phyloP scores from a whole-genome alignment of 2,797 vertebrate genomes.

The Geotrypetes seraphini region DNA sequence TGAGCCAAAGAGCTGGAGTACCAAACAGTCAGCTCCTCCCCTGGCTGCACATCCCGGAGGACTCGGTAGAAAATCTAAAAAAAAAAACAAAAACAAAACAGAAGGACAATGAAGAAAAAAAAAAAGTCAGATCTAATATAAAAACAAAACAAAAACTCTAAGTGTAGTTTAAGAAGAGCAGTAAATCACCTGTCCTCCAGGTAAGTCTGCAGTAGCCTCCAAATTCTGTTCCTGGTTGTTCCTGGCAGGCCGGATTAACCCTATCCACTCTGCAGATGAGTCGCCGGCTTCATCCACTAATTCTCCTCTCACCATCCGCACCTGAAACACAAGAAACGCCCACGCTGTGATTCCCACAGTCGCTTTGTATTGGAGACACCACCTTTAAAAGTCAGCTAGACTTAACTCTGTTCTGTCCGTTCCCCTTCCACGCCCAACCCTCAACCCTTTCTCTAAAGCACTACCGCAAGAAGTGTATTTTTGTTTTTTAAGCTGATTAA shows the following conservation, averaged over 20 bases:
- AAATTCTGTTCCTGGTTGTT: constrained; percentile 88
- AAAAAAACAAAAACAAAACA: not conserved
- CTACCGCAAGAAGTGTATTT: no score
- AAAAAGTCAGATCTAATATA: constrained; percentile 4
- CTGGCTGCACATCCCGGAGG: constrained; percentile 77
- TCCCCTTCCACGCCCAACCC: no score
- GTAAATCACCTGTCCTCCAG: constrained; percentile 84
- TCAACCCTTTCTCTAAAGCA: no score
- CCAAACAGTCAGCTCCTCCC: constrained; percentile 92
- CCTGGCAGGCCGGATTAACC: constrained; percentile 85
- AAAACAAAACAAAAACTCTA: not conserved
- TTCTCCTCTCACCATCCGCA: constrained; percentile 81
- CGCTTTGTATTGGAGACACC: no score
- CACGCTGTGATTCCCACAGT: constrained; percentile 6
- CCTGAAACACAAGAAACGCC: constrained; percentile 53
- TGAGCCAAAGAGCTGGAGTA: constrained; percentile 89
- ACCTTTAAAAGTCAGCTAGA: no score
- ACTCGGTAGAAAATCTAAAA: constrained; percentile 87
- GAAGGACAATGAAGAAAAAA: not conserved
- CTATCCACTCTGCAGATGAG: constrained; percentile 84
- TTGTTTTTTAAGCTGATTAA: no score
- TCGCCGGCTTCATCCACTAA: constrained; percentile 84
- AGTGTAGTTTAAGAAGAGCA: not conserved
- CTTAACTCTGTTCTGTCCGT: no score
- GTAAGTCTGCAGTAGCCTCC: constrained; percentile 86